These are phyloP conservation scores for Abrostola triplasia DNA, from an alignment of 2,888 invertebrate species.

Conservation along the genomic window DNA sequence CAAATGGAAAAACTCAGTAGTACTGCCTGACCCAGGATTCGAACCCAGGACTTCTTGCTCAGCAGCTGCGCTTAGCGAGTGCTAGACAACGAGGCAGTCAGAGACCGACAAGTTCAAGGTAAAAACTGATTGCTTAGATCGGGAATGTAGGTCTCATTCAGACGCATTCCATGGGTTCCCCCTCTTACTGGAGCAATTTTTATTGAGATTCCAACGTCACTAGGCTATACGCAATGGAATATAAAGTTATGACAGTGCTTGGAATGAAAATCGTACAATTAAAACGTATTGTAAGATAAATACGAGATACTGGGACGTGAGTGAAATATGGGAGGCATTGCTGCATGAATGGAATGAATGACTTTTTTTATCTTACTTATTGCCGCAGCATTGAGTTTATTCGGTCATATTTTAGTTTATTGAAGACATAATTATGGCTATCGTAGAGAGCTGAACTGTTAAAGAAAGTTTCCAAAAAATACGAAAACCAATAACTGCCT, in stretches of 20 bases:
- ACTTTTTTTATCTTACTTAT: too few relatives aligned
- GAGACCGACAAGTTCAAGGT: conserved; percentile 39
- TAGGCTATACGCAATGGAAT: conserved; percentile 33
- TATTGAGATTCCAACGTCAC: conserved; percentile 51
- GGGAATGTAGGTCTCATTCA: conserved; percentile 41
- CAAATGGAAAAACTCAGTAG: too few relatives aligned
- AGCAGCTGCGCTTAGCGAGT: too few relatives aligned
- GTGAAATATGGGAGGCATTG: conserved; percentile 4
- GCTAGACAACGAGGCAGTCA: neutral
- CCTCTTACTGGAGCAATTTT: conserved; percentile 37
- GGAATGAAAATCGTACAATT: conserved; percentile 26
- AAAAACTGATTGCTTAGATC: conserved; percentile 12
- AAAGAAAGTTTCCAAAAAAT: too few relatives aligned
- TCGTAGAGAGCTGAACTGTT: too few relatives aligned
- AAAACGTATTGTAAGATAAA: conserved; percentile 34
- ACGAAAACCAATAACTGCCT: too few relatives aligned
- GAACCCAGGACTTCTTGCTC: too few relatives aligned
- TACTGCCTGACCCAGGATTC: too few relatives aligned
- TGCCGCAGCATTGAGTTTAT: too few relatives aligned
- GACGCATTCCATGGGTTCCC: conserved; percentile 28
- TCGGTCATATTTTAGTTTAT: too few relatives aligned
- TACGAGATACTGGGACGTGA: conserved; percentile 12
- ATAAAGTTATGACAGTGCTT: conserved; percentile 36
- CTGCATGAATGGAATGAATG: neutral
- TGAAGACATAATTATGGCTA: too few relatives aligned